phyloP scores from a whole-genome alignment of 2,888 invertebrate genomes.

The Dichetophora obliterata region DNA sequence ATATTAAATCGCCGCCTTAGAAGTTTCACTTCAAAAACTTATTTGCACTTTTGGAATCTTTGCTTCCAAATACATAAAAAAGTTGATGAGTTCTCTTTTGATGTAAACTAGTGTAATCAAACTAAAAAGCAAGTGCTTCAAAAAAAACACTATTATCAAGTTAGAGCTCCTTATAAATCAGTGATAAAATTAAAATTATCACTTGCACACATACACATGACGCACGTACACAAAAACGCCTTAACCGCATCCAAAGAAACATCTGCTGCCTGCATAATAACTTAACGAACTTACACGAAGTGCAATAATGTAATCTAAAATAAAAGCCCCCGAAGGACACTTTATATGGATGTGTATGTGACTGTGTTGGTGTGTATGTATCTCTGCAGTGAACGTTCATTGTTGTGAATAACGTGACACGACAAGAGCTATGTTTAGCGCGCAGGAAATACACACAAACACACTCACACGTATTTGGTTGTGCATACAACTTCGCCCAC shows the following conservation, averaged over 20 bases:
- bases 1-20: too few relatives aligned
- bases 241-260: neutral
- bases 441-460: neutral
- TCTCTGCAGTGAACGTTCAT: slow-evolving; percentile 2
- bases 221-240: neutral
- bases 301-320: slow-evolving; percentile 40
- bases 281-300: slow-evolving; percentile 38
- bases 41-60: too few relatives aligned
- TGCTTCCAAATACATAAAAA: too few relatives aligned
- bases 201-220: neutral
- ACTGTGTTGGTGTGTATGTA: neutral
- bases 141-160: too few relatives aligned
- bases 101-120: too few relatives aligned
- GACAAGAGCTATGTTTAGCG: slow-evolving; percentile 27
- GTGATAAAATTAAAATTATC: slow-evolving; percentile 22
- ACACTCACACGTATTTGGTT: neutral
- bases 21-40: too few relatives aligned
- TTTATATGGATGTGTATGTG: slow-evolving; percentile 12
- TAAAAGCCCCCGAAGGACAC: slow-evolving; percentile 35
- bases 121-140: too few relatives aligned
- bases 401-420: slow-evolving; percentile 30
- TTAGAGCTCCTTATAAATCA: slow-evolving; percentile 22
- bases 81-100: too few relatives aligned
- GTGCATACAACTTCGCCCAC: neutral
- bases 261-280: slow-evolving; percentile 31